Evolutionary conservation across 2,888 invertebrate species (phyloP), one percentile per base, ranked within the genome.

Genomic region (Morpho achilles): DNA sequence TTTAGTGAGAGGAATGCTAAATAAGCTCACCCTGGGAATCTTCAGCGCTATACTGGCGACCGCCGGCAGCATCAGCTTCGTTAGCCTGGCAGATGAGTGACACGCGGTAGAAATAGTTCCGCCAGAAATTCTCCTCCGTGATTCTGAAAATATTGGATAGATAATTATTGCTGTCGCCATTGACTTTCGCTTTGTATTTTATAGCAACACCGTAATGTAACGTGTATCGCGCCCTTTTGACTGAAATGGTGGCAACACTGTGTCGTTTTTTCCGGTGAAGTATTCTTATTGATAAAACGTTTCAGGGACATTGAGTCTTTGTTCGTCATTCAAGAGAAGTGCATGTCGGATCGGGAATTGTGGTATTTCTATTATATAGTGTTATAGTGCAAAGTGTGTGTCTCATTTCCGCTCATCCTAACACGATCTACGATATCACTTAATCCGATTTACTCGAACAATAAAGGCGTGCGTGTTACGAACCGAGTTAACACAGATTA

Each of bases 101-200:
- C 72, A 99, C 97, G 81, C 99, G 96, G 92, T 99, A 99, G 92
- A 99, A 99, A 87, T 99, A 99, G 93, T 99, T 99, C 81, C 98
- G 94, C 99, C 99, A 99, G 92, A 99, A 99, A 82, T 96, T 96
- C 89, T 99, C 98, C 92, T 99, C 99, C 76, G 95, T 96, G 84
- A 98, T 96, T 73, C 97, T 96, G 89, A 55, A 89, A 87, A 41
- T 1, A 9, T 23, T 48, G 8, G n/a, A 50, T n/a, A 44, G 40
- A 41, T 40, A 23, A 48, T 23, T 5, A 3, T 16, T 10, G 9
- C 23, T n/a, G n/a, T n/a, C n/a, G n/a, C n/a, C n/a, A n/a, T n/a
- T n/a, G n/a, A n/a, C n/a, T n/a, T n/a, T n/a, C n/a, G n/a, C n/a
- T n/a, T n/a, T n/a, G n/a, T n/a, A n/a, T n/a, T n/a, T n/a, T n/a